These are phyloP conservation scores for Phymanthus crucifer DNA, from an alignment of 92 coral and sea anemone genomes.

Conservation along the genomic window DNA sequence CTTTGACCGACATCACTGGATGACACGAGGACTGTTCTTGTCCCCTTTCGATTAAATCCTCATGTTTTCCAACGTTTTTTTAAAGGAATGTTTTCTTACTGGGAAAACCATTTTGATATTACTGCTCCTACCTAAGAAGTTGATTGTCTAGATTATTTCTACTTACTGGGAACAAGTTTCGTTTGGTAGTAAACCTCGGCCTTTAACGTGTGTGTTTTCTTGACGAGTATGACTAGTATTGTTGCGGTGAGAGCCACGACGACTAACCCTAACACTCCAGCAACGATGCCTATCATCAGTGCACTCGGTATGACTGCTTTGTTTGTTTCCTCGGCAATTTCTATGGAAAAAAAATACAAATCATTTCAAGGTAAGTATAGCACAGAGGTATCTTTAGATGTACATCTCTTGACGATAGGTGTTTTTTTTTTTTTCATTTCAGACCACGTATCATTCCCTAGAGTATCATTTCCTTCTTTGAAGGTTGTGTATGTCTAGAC, in stretches of 20 bases:
- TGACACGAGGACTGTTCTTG: no score
- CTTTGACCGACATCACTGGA: no score
- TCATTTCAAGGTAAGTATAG: not conserved
- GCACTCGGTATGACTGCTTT: not conserved
- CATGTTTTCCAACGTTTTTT: no score
- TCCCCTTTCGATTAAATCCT: no score
- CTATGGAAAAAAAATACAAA: not conserved
- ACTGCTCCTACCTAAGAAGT: not conserved
- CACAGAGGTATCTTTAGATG: no score
- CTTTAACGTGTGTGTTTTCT: constrained; percentile 15
- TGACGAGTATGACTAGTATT: constrained; percentile 27
- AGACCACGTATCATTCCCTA: no score
- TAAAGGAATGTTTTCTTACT: no score
- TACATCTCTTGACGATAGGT: no score
- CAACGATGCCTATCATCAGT: constrained; percentile 18
- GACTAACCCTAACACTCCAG: constrained; percentile 34
- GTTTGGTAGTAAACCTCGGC: constrained; percentile 14
- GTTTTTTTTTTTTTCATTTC: no score
- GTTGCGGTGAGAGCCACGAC: constrained; percentile 26
- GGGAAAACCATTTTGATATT: no score
- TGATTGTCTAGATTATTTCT: not conserved
- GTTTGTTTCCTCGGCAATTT: not conserved
- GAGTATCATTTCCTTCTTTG: no score
- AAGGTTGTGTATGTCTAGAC: no score
- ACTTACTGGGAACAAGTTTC: not conserved